Conservation (phyloP, 2,888 invertebrate genomes). For the Drosophila parthenogenetica region DNA sequence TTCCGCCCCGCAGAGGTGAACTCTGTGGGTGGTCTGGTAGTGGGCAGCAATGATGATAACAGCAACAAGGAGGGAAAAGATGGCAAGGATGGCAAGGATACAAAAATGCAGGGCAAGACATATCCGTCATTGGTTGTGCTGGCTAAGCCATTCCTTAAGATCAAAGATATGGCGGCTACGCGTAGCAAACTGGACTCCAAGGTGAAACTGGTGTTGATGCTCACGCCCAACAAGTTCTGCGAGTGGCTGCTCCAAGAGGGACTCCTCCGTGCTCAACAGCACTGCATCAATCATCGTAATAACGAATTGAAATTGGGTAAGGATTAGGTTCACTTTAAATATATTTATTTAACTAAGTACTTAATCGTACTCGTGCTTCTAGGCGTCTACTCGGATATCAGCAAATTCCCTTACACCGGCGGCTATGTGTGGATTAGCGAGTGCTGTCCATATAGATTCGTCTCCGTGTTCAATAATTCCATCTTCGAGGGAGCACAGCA, state of each 20-base stretch:
- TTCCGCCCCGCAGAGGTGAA: constrained; percentile 90
- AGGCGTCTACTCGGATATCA: constrained; percentile 94
- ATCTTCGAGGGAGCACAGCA: constrained; percentile 94
- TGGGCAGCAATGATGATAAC: constrained; percentile 87
- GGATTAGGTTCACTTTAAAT: constrained; percentile 33
- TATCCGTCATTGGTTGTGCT: constrained; percentile 94
- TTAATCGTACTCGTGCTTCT: constrained; percentile 11
- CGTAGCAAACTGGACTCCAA: constrained; percentile 90
- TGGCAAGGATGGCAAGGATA: constrained; percentile 92
- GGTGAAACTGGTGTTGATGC: constrained; percentile 93
- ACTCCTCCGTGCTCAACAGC: constrained; percentile 91
- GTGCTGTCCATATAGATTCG: constrained; percentile 93
- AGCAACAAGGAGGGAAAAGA: constrained; percentile 86
- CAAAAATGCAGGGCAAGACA: constrained; percentile 91
- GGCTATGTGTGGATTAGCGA: constrained; percentile 97
- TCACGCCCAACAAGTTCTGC: constrained; percentile 93
- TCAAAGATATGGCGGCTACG: constrained; percentile 88
- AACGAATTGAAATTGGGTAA: constrained; percentile 90
- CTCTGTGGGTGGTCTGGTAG: constrained; percentile 90
- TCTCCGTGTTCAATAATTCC: constrained; percentile 94
- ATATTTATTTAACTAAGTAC: too few species aligned
- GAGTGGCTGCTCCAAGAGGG: constrained; percentile 96
- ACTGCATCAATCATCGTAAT: constrained; percentile 89
- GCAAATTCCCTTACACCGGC: constrained; percentile 94
- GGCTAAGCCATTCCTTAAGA: constrained; percentile 91